Conservation (phyloP, 2,797 vertebrate species). For the Scarus forsteni region DNA sequence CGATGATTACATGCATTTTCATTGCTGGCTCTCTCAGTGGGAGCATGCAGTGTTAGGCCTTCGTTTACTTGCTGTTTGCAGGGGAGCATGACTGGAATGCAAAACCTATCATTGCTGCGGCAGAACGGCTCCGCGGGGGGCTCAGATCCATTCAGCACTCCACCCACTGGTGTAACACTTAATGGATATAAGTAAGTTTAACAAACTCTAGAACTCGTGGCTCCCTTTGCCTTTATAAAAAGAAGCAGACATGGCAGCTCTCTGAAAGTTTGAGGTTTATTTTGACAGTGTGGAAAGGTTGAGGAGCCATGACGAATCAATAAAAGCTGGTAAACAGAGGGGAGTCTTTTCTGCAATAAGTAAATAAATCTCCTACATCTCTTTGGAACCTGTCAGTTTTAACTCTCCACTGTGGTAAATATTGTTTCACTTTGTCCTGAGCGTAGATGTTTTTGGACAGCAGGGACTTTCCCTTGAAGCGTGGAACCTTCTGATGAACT, state of each 20-base stretch:
- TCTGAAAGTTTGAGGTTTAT: background rate
- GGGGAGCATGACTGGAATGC: constrained; percentile 69
- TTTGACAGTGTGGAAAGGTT: background rate
- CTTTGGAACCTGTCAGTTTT: constrained; percentile 25
- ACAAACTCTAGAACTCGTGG: constrained; percentile 9
- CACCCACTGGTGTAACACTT: constrained; percentile 28
- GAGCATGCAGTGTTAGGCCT: constrained; percentile 52
- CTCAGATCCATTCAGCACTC: constrained; percentile 23
- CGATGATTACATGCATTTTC: constrained; percentile 72
- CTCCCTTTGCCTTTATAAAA: background rate
- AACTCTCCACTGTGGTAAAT: constrained; percentile 43
- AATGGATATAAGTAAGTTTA: constrained; percentile 25
- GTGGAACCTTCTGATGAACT: too few relatives aligned
- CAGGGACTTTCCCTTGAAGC: too few relatives aligned
- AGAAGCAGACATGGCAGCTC: background rate
- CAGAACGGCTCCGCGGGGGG: constrained; percentile 36
- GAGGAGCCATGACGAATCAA: background rate
- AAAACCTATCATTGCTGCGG: constrained; percentile 50
- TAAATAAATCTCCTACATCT: constrained; percentile 6
- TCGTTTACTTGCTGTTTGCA: constrained; percentile 65
- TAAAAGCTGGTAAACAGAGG: background rate
- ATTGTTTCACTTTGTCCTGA: constrained; percentile 34
- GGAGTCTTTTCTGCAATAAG: background rate
- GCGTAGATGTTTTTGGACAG: background rate
- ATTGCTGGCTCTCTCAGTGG: constrained; percentile 49